These are phyloP conservation scores for Oryzias woworae DNA, from an alignment of 2,113 vertebrate species.

Conservation along the genomic window DNA sequence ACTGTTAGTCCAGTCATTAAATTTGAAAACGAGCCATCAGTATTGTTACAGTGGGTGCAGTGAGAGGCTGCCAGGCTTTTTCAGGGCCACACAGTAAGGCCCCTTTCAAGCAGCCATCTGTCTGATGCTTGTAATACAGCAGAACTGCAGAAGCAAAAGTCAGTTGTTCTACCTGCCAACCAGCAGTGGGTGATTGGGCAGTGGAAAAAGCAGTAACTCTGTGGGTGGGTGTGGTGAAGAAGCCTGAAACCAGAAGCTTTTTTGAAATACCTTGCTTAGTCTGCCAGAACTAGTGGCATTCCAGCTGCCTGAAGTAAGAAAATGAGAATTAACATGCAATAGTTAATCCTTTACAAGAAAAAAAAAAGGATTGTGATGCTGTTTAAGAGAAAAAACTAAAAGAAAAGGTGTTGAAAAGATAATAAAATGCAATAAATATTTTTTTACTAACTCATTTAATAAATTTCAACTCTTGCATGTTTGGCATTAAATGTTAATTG, in stretches of 20 bases:
- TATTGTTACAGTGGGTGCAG: constrained; percentile 7
- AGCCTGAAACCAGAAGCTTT: constrained; percentile 1
- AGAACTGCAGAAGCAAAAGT: constrained; percentile 43
- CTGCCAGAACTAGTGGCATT: constrained; percentile 4
- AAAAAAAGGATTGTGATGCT: too few species aligned
- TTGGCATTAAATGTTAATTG: too few species aligned
- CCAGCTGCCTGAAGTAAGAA: not conserved
- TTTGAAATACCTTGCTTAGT: not conserved
- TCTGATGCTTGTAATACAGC: constrained; percentile 37
- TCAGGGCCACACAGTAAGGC: constrained; percentile 41
- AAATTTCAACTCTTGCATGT: too few species aligned
- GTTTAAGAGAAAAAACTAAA: too few species aligned
- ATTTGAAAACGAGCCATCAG: constrained; percentile 27
- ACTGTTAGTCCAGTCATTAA: constrained; percentile 44
- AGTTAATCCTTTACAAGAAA: too few species aligned
- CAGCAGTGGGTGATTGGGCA: constrained; percentile 22
- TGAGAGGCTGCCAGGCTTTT: constrained; percentile 35
- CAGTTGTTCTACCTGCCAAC: constrained; percentile 41
- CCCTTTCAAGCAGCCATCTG: constrained; percentile 46
- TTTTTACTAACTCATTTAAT: too few species aligned
- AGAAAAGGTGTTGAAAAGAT: constrained; percentile 17
- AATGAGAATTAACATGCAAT: not conserved
- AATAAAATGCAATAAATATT: not conserved
- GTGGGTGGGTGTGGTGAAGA: constrained; percentile 5
- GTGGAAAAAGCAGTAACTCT: constrained; percentile 34